Conservation (phyloP, 2,888 invertebrate species). For the Mythimna albipuncta region DNA sequence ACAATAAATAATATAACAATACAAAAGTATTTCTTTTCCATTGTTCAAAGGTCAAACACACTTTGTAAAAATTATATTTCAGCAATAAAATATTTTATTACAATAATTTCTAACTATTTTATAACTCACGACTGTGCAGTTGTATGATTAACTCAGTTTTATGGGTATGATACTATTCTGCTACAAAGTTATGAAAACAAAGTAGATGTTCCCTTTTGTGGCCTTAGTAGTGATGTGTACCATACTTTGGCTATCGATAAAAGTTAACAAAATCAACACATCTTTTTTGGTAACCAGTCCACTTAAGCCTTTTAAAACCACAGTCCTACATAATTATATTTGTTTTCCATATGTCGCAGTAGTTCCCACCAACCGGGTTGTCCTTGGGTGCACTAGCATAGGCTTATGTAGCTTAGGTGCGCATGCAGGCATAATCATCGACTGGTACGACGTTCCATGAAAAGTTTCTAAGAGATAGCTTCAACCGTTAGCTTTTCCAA, state of each 20-base stretch:
- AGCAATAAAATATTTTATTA: constrained; percentile 25
- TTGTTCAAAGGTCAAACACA: constrained; percentile 35
- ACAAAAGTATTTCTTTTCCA: constrained; percentile 59
- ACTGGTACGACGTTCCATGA: no score
- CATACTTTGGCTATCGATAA: constrained; percentile 18
- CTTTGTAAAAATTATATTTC: constrained; percentile 3
- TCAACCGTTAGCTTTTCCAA: no score
- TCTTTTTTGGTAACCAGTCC: no score
- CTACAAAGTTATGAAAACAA: constrained; percentile 32
- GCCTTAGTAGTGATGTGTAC: constrained; percentile 30
- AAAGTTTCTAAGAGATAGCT: no score
- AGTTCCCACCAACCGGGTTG: no score
- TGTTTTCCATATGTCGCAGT: no score
- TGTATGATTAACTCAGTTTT: constrained; percentile 40
- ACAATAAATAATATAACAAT: constrained; percentile 66
- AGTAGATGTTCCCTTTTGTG: constrained; percentile 20
- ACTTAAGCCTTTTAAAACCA: no score
- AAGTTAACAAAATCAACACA: background rate
- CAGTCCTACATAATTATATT: no score
- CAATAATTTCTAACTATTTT: constrained; percentile 4
- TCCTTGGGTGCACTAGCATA: no score
- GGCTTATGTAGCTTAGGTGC: no score
- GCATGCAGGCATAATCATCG: no score
- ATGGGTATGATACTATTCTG: constrained; percentile 34
- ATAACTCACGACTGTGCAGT: constrained; percentile 38